Evolutionary conservation across 2,888 invertebrate genomes (phyloP), one percentile per base, ranked within the genome.

Genomic region (Therioaphis trifolii): DNA sequence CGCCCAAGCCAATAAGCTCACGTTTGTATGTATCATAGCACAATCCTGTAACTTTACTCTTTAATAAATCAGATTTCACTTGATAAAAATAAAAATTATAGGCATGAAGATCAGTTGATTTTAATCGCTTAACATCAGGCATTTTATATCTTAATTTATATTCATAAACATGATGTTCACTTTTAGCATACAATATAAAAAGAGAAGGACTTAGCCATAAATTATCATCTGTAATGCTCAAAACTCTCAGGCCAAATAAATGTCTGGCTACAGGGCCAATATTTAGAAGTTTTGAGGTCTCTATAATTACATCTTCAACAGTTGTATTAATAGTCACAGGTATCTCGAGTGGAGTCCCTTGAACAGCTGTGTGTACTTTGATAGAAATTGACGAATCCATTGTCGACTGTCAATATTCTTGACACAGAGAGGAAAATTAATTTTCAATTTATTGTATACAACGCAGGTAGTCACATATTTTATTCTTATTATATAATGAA

Each of bases 31-130:
- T 93, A 78, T 94, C 94, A 89, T 94, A 95, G 85, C 93, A 91
- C 85, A 95, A 92, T 88, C 95, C 95, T 11, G 93, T 91, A 85
- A 97, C 93, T 87, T 92, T 92, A 87, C 94, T 94, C 82, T 93
- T 92, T 85, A 95, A 91, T 69, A 96, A 93, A 91, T 96, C 96
- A 87, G 91, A 91, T 46, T 95, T 91, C 68, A 93, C 94, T 92
- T 96, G 96, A 89, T 93, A 93, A 88, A 95, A 97, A 88, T 94
- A 94, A 88, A 96, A 96, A 87, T 95, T 93, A 88, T 94, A 96
- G 0, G 96, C 94, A 80, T 91, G 91, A 72, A 90, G 89, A 89
- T 96, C 96, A 75, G 94, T 89, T 84, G 91, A 91, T 87, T 91
- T 91, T 74, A 95, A 89, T 86, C 91, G 90, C 15, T 90, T 89